Evolutionary conservation across 2,797 vertebrate genomes (phyloP).

Genomic region (Enteromius unitaeniatus): DNA sequence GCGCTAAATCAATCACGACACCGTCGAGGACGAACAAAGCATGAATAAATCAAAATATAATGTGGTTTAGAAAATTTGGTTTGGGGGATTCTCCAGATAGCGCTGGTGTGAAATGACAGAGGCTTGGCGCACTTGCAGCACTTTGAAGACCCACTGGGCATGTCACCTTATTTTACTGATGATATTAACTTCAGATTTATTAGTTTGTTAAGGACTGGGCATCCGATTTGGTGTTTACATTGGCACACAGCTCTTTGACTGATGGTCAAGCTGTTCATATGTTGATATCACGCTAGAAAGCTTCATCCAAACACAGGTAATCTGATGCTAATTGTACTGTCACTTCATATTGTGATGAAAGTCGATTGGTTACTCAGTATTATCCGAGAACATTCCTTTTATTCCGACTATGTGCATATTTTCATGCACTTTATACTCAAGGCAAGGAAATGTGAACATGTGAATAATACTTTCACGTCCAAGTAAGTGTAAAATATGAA

Average conservation of each 20-base stretch:
- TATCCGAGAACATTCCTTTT: neutral
- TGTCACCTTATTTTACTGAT: constrained; percentile 24
- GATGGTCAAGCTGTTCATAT: constrained; percentile 20
- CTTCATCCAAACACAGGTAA: neutral
- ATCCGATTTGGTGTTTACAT: neutral
- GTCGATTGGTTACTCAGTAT: neutral
- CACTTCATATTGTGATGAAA: neutral
- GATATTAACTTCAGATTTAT: constrained; percentile 28
- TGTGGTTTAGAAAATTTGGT: constrained; percentile 43
- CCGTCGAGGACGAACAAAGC: constrained; percentile 44
- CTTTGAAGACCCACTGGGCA: constrained; percentile 30
- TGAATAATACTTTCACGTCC: neutral
- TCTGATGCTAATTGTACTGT: constrained; percentile 15
- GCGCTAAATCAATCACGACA: constrained; percentile 61
- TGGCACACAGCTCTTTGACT: neutral
- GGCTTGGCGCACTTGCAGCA: neutral
- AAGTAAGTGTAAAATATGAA: constrained; percentile 14
- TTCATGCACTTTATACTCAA: neutral
- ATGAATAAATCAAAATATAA: constrained; percentile 55
- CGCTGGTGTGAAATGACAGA: constrained; percentile 38
- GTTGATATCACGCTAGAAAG: neutral
- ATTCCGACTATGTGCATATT: neutral
- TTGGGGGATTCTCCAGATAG: constrained; percentile 35
- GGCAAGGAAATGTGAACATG: neutral
- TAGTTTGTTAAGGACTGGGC: constrained; percentile 22